Percentiles rank a stretch among this genome's conserved stretches.
These are phyloP conservation scores for Hydropsyche betteni DNA, from an alignment of 2,888 invertebrate species.

Conservation along the genomic window DNA sequence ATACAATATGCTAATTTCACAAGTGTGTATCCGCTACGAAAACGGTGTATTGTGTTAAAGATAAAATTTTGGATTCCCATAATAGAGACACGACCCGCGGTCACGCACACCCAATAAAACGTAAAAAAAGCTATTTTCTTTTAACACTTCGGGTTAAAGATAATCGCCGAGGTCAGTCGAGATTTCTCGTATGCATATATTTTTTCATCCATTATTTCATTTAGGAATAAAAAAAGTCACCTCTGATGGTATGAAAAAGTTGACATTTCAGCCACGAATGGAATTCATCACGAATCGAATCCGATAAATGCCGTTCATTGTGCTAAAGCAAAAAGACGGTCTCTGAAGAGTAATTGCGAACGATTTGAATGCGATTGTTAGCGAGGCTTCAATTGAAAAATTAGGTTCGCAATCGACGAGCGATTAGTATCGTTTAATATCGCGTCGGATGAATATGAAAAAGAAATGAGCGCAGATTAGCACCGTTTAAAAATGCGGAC, in stretches of 20 bases:
- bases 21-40: not conserved
- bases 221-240: too few relatives aligned
- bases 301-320: too few relatives aligned
- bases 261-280: too few relatives aligned
- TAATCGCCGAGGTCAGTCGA: constrained; percentile 34
- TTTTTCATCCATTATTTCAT: too few relatives aligned
- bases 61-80: constrained; percentile 27
- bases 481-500: constrained; percentile 7
- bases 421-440: constrained; percentile 8
- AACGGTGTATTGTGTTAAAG: constrained; percentile 9
- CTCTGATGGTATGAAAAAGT: too few relatives aligned
- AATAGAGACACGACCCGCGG: constrained; percentile 33
- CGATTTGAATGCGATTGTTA: too few relatives aligned
- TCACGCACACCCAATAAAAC: constrained; percentile 35
- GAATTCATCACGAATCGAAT: too few relatives aligned
- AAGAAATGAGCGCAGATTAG: constrained; percentile 10
- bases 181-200: not conserved
- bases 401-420: not conserved
- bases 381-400: not conserved
- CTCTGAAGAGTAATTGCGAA: too few relatives aligned
- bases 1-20: constrained; percentile 1
- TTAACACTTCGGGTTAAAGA: constrained; percentile 36
- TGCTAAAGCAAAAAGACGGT: too few relatives aligned
- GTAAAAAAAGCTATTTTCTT: constrained; percentile 18
- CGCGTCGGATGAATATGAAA: not conserved